These are phyloP conservation scores for Mionectes macconnelli DNA, from an alignment of 2,113 vertebrate genomes.

Conservation along the genomic window DNA sequence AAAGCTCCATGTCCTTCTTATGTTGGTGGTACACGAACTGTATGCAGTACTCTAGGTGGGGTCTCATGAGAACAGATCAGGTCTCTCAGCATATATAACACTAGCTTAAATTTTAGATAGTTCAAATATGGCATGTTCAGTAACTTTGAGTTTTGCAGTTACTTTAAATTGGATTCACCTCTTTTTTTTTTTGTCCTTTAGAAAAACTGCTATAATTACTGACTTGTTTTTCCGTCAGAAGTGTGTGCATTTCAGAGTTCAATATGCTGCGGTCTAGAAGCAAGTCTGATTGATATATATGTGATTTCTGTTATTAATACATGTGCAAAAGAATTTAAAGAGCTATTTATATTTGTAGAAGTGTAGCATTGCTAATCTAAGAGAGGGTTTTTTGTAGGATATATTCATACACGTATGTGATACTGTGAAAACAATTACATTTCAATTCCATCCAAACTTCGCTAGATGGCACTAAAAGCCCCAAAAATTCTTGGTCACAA, in stretches of 20 bases:
- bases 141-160: neutral
- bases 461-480: constrained; percentile 70
- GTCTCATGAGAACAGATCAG: neutral
- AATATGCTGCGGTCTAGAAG: neutral
- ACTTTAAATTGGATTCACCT: neutral
- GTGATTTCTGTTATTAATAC: neutral
- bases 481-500: neutral
- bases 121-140: neutral
- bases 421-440: neutral
- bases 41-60: neutral
- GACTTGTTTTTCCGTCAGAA: neutral
- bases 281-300: neutral
- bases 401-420: accelerated
- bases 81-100: neutral
- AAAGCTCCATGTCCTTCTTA: neutral
- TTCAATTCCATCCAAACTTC: neutral
- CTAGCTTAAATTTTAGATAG: neutral
- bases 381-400: neutral
- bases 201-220: neutral
- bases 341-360: neutral
- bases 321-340: neutral
- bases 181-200: neutral
- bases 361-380: neutral
- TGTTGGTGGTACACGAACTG: neutral
- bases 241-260: neutral